Base-by-base conservation (phyloP, 2,113 vertebrate genomes). In the Chaetodon trifascialis region DNA sequence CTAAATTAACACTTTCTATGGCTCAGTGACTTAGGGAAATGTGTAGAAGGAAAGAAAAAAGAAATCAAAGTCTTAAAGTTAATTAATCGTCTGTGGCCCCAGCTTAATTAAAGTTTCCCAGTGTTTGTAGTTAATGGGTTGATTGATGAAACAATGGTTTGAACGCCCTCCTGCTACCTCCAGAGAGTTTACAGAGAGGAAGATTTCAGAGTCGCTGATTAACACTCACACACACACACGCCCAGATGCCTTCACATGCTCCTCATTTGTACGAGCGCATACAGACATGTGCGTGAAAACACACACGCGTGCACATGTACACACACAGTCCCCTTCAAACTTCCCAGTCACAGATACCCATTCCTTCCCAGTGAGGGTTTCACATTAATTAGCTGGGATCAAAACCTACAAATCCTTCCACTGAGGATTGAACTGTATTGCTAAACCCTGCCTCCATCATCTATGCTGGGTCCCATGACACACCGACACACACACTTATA, bases 351-450 rank as follows among this genome's bases (percentile, higher is more conserved):
- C 83, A 80, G 71, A 92, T 84, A 83, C 68, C 54, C 76, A 56
- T 79, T 81, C 56, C 78, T 87, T 75, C 89, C 90, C 90, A 86
- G 52, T 69, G 88, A 84, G 91, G 73, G 82, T 88, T 92, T 83
- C 89, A 83, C 84, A 83, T 86, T 93, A 94, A 94, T 94, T 93
- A 93, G 84, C 84, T 72, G 21, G 85, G 92, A 92, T 93, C 89
- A 91, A 91, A 93, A 91, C 64, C 78, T 70, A 83, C 86, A 91
- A 93, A 93, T 91, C 91, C 86, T 63, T 64, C 91, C 86, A 14
- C 72, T 52, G 91, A 91, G 90, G 89, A 72, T 90, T 85, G 82
- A 78, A 51, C 73, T 11, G 70, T 15, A 73, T 72, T 79, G 30
- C 84, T 79, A 64, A 90, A 79, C 82, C 69, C 59, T 68, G 80